phyloP scores from a whole-genome alignment of 1,140 invertebrate species.

The Samia ricini region DNA sequence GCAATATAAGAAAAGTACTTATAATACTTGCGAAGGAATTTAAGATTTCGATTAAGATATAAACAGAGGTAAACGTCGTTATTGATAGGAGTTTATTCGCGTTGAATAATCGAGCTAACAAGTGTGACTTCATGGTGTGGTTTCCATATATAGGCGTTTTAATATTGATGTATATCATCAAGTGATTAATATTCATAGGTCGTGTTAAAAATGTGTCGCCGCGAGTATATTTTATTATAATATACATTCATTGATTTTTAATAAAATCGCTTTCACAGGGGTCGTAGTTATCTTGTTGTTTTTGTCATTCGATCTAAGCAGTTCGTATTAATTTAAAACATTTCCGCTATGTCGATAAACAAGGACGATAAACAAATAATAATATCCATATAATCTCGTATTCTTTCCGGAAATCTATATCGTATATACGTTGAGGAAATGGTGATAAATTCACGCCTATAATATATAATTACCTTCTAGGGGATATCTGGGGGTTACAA shows the following conservation, averaged over 20 bases:
- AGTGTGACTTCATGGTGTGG: neutral
- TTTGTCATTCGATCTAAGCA: neutral
- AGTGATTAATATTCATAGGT: neutral
- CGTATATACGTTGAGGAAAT: neutral
- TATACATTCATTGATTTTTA: no score
- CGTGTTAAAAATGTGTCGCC: no score
- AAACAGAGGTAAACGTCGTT: slow-evolving; percentile 70
- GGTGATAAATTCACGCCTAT: neutral
- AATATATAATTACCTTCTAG: no score
- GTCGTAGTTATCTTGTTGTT: neutral
- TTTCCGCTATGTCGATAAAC: slow-evolving; percentile 10
- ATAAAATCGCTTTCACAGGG: neutral
- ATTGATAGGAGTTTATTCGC: slow-evolving; percentile 72
- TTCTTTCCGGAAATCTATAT: slow-evolving; percentile 11
- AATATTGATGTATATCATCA: neutral
- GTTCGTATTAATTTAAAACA: slow-evolving; percentile 5
- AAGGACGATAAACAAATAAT: slow-evolving; percentile 6
- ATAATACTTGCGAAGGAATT: slow-evolving; percentile 65
- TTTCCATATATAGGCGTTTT: neutral
- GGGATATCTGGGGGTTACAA: no score
- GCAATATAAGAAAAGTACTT: slow-evolving; percentile 71
- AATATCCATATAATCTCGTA: neutral
- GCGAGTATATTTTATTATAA: no score
- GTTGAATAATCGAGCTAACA: slow-evolving; percentile 52
- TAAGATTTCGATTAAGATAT: slow-evolving; percentile 76